phyloP scores from a whole-genome alignment of 2,888 invertebrate species.

The Uloborus plumipes region DNA sequence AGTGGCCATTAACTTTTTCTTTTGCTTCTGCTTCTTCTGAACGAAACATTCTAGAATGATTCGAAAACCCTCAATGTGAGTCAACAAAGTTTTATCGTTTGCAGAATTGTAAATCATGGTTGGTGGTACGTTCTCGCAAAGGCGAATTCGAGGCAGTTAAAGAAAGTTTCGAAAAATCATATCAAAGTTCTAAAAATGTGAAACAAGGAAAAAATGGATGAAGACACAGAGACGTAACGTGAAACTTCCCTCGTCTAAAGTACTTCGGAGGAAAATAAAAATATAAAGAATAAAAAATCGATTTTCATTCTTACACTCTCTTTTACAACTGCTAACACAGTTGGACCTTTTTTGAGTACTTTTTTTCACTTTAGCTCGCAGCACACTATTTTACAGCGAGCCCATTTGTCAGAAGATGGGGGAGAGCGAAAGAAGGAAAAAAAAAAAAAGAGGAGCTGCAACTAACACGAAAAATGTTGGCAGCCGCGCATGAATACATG shows the following conservation, averaged over 20 bases:
- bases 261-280: slow-evolving; percentile 37
- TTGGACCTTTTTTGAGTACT: slow-evolving; percentile 38
- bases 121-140: background rate
- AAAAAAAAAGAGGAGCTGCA: slow-evolving; percentile 38
- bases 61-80: no score
- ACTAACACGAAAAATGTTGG: slow-evolving; percentile 58
- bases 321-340: slow-evolving; percentile 56
- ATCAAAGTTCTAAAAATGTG: slow-evolving; percentile 22
- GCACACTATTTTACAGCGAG: slow-evolving; percentile 60
- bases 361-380: slow-evolving; percentile 52
- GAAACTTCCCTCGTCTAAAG: slow-evolving; percentile 35
- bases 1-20: no score
- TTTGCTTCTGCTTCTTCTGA: no score
- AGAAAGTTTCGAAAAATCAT: slow-evolving; percentile 25
- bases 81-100: no score
- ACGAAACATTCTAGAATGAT: no score
- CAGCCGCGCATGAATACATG: slow-evolving; percentile 62
- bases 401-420: slow-evolving; percentile 53
- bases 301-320: slow-evolving; percentile 47
- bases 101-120: no score
- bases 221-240: slow-evolving; percentile 18
- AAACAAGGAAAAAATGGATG: slow-evolving; percentile 33
- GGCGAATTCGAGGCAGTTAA: slow-evolving; percentile 10
- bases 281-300: slow-evolving; percentile 40
- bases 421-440: slow-evolving; percentile 8